These are phyloP conservation scores for Zalophus californianus DNA, from an alignment of 2,797 vertebrate genomes.

Conservation along the genomic window DNA sequence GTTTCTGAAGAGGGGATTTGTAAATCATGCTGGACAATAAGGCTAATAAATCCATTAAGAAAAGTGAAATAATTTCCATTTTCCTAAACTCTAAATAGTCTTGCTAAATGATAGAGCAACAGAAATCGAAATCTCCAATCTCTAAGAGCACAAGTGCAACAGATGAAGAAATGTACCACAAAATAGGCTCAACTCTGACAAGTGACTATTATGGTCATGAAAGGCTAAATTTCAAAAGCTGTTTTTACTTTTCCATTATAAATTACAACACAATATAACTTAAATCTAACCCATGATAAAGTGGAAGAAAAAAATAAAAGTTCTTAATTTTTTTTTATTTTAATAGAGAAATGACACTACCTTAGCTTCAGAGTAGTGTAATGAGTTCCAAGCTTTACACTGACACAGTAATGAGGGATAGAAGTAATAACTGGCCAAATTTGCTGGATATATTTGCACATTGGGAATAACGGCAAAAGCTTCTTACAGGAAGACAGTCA, in stretches of 20 bases:
- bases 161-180: background rate
- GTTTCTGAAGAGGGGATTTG: background rate
- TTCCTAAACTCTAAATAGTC: background rate
- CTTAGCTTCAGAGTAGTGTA: background rate
- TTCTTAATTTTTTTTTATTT: background rate
- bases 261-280: background rate
- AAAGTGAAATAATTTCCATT: background rate
- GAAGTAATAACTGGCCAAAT: conserved; percentile 11
- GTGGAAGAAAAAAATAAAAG: background rate
- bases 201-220: background rate
- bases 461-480: background rate
- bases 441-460: background rate
- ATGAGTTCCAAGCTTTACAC: background rate
- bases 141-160: background rate
- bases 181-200: background rate
- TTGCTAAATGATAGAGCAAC: background rate
- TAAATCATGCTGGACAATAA: background rate
- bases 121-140: background rate
- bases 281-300: background rate
- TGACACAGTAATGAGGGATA: background rate
- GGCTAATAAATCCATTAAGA: background rate
- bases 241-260: conserved; percentile 26
- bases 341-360: background rate
- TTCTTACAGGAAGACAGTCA: background rate
- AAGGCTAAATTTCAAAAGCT: conserved; percentile 5